Percentiles rank a stretch among this genome's conserved stretches.
phyloP scores from a whole-genome alignment of 1,140 invertebrate species.

The Anadara kagoshimensis region DNA sequence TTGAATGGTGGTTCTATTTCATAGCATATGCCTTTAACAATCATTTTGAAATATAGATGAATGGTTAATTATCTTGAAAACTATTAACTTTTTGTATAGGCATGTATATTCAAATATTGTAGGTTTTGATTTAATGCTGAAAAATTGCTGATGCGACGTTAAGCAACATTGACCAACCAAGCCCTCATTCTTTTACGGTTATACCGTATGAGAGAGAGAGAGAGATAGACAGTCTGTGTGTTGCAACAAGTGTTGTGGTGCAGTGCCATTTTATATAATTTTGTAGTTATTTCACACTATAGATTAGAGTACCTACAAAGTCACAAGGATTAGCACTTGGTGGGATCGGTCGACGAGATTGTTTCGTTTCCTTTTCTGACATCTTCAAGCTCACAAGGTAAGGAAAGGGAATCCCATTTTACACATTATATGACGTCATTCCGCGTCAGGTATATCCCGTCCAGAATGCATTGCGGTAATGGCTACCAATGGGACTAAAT shows the following conservation, averaged over 20 bases:
- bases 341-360: neutral
- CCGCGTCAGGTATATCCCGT: neutral
- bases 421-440: neutral
- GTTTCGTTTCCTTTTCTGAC: neutral
- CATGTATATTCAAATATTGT: too few species aligned
- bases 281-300: too few species aligned
- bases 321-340: neutral
- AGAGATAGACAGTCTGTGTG: neutral
- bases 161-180: too few species aligned
- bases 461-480: constrained; percentile 45
- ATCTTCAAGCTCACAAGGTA: neutral
- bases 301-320: neutral
- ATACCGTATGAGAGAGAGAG: neutral
- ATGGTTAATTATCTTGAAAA: too few species aligned
- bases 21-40: too few species aligned
- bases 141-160: too few species aligned
- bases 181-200: too few species aligned
- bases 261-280: too few species aligned
- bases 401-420: neutral
- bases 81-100: too few species aligned
- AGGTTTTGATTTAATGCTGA: too few species aligned
- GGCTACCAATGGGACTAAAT: constrained; percentile 41
- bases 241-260: neutral
- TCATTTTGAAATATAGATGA: too few species aligned
- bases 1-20: too few species aligned